Conservation (phyloP, 2,113 vertebrate species). For the Dryoscopus gambensis region DNA sequence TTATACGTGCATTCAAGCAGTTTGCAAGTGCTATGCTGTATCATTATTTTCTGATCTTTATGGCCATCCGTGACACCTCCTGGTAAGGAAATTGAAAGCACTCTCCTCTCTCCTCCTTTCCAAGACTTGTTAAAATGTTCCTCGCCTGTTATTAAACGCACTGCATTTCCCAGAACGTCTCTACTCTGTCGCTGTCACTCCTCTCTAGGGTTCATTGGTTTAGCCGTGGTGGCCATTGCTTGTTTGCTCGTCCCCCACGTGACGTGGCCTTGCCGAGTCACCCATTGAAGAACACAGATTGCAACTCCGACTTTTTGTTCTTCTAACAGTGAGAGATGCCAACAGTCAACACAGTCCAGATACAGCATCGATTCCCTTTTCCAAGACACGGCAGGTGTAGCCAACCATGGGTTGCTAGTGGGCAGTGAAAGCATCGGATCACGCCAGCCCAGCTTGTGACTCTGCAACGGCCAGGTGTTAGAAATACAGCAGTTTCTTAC, state of each 20-base stretch:
- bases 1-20: constrained; percentile 85
- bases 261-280: constrained; percentile 1
- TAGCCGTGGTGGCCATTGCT: background rate
- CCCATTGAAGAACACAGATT: constrained; percentile 36
- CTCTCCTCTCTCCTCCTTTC: constrained; percentile 28
- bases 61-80: constrained; percentile 68
- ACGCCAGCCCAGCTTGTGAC: background rate
- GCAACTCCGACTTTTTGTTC: constrained; percentile 31
- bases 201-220: constrained; percentile 52
- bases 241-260: background rate
- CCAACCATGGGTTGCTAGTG: constrained; percentile 33
- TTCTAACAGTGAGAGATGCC: constrained; percentile 22
- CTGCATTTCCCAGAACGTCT: constrained; percentile 33
- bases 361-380: constrained; percentile 18
- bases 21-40: constrained; percentile 86
- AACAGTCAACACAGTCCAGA: constrained; percentile 43
- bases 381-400: constrained; percentile 5
- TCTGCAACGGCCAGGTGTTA: background rate
- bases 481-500: background rate
- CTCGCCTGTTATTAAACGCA: background rate
- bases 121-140: constrained; percentile 41
- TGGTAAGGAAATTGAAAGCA: constrained; percentile 62
- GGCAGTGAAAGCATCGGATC: constrained; percentile 64
- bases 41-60: constrained; percentile 69
- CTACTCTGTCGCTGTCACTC: constrained; percentile 5